Percentiles rank a stretch among this genome's conserved stretches.
Conservation (phyloP, 2,113 vertebrate species). For the Tachysurus vachellii region DNA sequence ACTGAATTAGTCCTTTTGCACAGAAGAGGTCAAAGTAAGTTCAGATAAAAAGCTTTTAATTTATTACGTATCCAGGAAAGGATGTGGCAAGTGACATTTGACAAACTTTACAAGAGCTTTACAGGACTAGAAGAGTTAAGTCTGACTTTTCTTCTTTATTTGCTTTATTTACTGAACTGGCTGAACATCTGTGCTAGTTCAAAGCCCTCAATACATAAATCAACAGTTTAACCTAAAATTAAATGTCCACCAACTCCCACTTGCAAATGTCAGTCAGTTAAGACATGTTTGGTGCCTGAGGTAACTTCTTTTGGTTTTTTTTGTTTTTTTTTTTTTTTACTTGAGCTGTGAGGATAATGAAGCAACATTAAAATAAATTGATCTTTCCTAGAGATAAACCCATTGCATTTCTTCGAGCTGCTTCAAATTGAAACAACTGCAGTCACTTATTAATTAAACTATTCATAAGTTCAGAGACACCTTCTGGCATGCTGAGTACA, state of each 20-base stretch:
- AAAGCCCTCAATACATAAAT: background rate
- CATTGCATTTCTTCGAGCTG: background rate
- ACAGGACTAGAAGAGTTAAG: background rate
- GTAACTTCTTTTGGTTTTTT: background rate
- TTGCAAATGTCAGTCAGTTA: constrained; percentile 4
- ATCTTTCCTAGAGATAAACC: background rate
- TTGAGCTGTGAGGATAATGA: background rate
- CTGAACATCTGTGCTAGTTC: background rate
- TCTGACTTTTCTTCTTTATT: background rate
- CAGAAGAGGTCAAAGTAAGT: background rate
- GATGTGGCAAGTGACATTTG: background rate
- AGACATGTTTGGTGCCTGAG: background rate
- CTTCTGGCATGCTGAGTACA: constrained; percentile 7
- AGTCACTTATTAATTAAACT: background rate
- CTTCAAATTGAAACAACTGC: background rate
- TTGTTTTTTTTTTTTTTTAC: background rate
- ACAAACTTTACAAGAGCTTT: background rate
- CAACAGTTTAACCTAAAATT: background rate
- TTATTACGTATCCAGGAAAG: background rate
- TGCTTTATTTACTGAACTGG: background rate
- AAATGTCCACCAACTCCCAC: background rate
- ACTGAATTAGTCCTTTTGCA: constrained; percentile 20
- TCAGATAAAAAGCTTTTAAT: background rate
- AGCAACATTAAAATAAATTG: constrained; percentile 1
- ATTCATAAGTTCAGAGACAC: background rate